Conservation (phyloP, 1,140 invertebrate species). For the Melipona quadrifasciata region DNA sequence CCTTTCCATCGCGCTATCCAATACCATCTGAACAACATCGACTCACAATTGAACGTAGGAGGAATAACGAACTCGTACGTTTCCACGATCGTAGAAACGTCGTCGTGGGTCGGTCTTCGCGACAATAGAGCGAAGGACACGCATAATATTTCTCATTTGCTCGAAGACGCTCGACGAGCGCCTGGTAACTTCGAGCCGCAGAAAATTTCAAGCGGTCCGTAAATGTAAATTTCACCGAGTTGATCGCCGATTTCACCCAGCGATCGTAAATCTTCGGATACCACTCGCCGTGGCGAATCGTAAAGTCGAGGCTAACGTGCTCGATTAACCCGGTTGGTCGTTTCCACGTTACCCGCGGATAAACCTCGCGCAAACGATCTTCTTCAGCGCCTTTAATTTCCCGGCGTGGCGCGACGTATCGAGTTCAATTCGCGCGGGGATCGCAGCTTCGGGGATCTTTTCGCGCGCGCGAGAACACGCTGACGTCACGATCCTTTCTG, state of each 20-base stretch:
- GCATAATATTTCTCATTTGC: conserved; percentile 20
- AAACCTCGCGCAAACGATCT: not conserved
- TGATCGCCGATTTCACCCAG: not conserved
- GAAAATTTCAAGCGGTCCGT: not conserved
- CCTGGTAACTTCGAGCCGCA: not conserved
- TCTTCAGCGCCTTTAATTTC: not conserved
- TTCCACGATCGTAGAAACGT: not conserved
- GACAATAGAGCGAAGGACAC: conserved; percentile 1
- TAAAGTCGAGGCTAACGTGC: not conserved
- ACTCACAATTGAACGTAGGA: not conserved
- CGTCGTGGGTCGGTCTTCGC: not conserved
- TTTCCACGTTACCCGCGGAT: not conserved
- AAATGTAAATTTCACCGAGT: conserved; percentile 27
- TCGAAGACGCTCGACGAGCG: not conserved
- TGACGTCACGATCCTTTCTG: conserved; percentile 62
- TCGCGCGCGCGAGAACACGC: not conserved
- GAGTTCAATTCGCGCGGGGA: not conserved
- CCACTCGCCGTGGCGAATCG: not conserved
- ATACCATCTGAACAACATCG: not conserved
- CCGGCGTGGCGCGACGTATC: not conserved
- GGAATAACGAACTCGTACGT: not conserved
- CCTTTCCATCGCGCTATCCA: no score
- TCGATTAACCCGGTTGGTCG: not conserved
- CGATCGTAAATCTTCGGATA: conserved; percentile 4
- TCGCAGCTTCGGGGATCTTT: not conserved